Conservation (phyloP, 1,140 invertebrate genomes). For the Sitophilus oryzae region DNA sequence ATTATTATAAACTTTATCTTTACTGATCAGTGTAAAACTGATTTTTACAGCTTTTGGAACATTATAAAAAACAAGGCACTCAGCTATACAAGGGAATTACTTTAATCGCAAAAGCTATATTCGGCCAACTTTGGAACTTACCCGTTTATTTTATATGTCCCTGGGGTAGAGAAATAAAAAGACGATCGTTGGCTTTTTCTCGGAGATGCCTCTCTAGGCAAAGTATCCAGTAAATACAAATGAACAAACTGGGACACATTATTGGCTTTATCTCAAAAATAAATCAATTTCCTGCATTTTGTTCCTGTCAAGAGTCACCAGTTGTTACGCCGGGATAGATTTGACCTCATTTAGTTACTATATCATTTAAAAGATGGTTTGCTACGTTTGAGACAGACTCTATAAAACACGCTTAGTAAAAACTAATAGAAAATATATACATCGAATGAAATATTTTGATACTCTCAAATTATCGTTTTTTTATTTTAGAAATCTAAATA, state of each 20-base stretch:
- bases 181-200: conserved; percentile 25
- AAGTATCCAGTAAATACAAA: conserved; percentile 28
- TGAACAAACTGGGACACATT: conserved; percentile 28
- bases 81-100: conserved; percentile 1
- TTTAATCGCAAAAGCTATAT: conserved; percentile 23
- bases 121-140: conserved; percentile 23
- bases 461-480: too few relatives aligned
- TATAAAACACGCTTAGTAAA: too few relatives aligned
- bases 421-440: too few relatives aligned
- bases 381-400: too few relatives aligned
- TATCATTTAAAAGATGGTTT: not conserved
- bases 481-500: too few relatives aligned
- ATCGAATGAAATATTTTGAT: too few relatives aligned
- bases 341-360: not conserved
- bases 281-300: conserved; percentile 23
- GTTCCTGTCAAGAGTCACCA: conserved; percentile 4
- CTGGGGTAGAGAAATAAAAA: conserved; percentile 23
- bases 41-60: too few relatives aligned
- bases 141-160: conserved; percentile 26
- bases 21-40: too few relatives aligned
- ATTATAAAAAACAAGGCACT: too few relatives aligned
- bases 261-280: conserved; percentile 24
- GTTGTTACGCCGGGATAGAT: not conserved
- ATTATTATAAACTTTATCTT: too few relatives aligned
- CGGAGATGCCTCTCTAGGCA: conserved; percentile 24